phyloP scores from a whole-genome alignment of 1,140 invertebrate genomes.

The Eurosta solidaginis region DNA sequence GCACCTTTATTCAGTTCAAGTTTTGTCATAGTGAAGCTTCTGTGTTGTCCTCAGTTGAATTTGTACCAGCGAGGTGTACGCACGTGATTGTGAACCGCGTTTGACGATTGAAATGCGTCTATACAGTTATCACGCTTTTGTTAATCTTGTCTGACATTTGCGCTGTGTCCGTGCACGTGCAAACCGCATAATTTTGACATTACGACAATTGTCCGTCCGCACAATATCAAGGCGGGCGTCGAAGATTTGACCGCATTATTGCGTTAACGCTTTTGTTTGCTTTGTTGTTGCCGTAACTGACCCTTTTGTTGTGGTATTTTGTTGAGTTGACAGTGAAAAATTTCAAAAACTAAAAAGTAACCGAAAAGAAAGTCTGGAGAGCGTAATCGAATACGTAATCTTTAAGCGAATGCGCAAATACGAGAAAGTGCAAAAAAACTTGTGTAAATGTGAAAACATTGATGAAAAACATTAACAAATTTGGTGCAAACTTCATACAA shows the following conservation, averaged over 20 bases:
- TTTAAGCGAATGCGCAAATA: not conserved
- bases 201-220: slow-evolving; percentile 3
- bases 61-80: not conserved
- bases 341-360: not conserved
- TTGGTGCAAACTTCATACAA: not conserved
- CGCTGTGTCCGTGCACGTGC: not conserved
- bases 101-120: not conserved
- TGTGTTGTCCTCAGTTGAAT: slow-evolving; percentile 1
- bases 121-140: not conserved
- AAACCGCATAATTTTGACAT: not conserved
- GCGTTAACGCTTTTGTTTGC: not conserved
- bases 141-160: slow-evolving; percentile 9
- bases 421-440: not conserved
- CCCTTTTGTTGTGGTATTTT: not conserved
- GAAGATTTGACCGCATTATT: slow-evolving; percentile 15
- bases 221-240: not conserved
- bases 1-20: not conserved
- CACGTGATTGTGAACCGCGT: not conserved
- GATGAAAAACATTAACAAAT: not conserved
- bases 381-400: not conserved
- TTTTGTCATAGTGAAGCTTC: not conserved
- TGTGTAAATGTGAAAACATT: not conserved
- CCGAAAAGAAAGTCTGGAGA: not conserved
- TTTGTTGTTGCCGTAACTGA: not conserved
- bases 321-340: not conserved